phyloP scores from a whole-genome alignment of 2,797 vertebrate species.

The Fringilla coelebs region DNA sequence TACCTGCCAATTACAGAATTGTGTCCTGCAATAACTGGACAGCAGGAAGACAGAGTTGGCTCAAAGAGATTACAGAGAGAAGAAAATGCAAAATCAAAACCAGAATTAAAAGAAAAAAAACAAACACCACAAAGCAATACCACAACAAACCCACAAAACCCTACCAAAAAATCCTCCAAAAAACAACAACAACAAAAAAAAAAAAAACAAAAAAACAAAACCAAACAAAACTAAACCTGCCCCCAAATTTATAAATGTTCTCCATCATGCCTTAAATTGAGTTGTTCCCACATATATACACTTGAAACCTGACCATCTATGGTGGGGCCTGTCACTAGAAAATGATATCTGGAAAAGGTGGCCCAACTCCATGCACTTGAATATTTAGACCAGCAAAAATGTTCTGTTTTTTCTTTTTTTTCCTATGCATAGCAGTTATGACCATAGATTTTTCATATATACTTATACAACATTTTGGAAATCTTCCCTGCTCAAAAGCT shows the following conservation, averaged over 20 bases:
- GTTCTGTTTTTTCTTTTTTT: background rate
- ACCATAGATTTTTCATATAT: background rate
- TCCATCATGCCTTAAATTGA: background rate
- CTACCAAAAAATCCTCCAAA: background rate
- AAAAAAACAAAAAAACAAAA: too few relatives aligned
- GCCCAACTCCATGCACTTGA: background rate
- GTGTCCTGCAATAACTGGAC: background rate
- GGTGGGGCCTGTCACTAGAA: background rate
- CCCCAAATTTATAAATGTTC: background rate
- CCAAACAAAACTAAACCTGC: fast-evolving
- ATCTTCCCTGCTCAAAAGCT: background rate
- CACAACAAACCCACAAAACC: background rate
- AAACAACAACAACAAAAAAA: too few relatives aligned
- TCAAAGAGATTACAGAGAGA: background rate
- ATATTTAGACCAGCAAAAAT: background rate
- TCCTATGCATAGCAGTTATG: background rate
- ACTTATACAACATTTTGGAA: background rate
- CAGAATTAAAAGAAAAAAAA: background rate
- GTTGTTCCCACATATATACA: background rate
- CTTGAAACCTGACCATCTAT: background rate
- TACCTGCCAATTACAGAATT: background rate
- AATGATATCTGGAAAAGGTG: background rate
- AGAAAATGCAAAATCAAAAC: background rate
- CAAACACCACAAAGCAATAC: fast-evolving
- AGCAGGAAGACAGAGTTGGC: background rate